Evolutionary conservation across 2,113 vertebrate species (phyloP), one percentile per base, ranked within the genome.

Genomic region (Archilochus colubris): DNA sequence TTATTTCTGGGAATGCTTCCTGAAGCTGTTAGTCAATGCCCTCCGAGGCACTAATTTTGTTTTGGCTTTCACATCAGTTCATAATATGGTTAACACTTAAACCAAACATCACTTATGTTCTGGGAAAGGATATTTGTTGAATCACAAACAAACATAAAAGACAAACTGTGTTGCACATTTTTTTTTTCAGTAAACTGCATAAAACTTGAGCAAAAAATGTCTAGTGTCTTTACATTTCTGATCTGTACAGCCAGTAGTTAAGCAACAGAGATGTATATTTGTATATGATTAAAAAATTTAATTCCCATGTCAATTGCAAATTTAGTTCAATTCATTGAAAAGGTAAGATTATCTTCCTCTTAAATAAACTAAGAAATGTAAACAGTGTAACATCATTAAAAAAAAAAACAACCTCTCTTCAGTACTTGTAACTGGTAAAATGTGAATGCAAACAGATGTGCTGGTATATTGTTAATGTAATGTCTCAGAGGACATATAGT

Each of bases 351-450:
- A 89, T 68, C 82, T 91, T 94, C 81, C 92, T 94, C 83, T 91
- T 93, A 88, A 94, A 95, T 88, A 74, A 95, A 93, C 83, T 91
- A 96, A 96, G 95, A 97, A 96, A 97, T 96, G 95, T 95, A 96
- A 97, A 94, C 93, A 95, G 94, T 93, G 94, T 94, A 97, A 94
- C 90, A 64, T 82, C 59, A 81, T 78, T 58, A 20, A 61, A 69
- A 90, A 62, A 64, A 20, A 46, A 11, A 27, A 40, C 40, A 38
- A 38, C 12, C 40, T 78, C 92, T 96, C 85, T 66, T 75, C 68
- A 27, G 92, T 88, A 90, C 38, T 88, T 95, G 90, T 82, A 90
- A 89, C 75, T 38, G 48, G 75, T 82, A 92, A 94, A 94, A 89
- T 28, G 90, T 87, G 95, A 97, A 91, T 95, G 72, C 82, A 96